phyloP scores from a whole-genome alignment of 2,113 vertebrate species.

The Grammomys surdaster region DNA sequence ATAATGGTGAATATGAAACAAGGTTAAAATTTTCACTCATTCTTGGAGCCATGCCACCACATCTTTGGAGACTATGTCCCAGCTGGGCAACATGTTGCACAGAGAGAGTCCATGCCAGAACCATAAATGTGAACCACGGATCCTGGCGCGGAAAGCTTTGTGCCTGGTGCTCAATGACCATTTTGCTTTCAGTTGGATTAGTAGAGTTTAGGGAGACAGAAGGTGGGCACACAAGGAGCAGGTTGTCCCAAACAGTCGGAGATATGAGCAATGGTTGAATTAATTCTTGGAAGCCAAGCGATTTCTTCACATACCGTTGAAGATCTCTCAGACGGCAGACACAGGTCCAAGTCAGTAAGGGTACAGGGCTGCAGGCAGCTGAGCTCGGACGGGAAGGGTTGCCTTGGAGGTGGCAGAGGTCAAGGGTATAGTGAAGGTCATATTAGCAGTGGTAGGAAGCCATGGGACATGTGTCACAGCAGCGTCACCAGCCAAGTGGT shows the following conservation, averaged over 20 bases:
- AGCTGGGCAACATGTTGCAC: neutral
- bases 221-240: neutral
- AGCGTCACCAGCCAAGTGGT: neutral
- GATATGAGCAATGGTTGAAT: constrained; percentile 8
- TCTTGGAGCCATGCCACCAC: neutral
- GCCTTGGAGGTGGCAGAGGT: neutral
- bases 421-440: neutral
- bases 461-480: neutral
- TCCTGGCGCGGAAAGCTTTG: constrained; percentile 8
- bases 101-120: constrained; percentile 54
- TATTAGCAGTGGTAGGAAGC: constrained; percentile 44
- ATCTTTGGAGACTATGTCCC: constrained; percentile 26
- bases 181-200: neutral
- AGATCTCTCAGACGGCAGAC: constrained; percentile 41
- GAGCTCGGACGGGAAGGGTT: neutral
- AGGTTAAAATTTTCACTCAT: neutral
- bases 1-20: neutral
- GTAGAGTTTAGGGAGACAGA: neutral
- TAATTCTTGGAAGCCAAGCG: neutral
- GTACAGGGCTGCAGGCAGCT: neutral
- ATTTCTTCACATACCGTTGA: constrained; percentile 37
- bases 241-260: constrained; percentile 19
- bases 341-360: neutral
- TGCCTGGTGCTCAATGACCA: accelerated
- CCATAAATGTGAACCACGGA: neutral